phyloP scores from a whole-genome alignment of 2,113 vertebrate genomes.

The Mastomys natalensis region DNA sequence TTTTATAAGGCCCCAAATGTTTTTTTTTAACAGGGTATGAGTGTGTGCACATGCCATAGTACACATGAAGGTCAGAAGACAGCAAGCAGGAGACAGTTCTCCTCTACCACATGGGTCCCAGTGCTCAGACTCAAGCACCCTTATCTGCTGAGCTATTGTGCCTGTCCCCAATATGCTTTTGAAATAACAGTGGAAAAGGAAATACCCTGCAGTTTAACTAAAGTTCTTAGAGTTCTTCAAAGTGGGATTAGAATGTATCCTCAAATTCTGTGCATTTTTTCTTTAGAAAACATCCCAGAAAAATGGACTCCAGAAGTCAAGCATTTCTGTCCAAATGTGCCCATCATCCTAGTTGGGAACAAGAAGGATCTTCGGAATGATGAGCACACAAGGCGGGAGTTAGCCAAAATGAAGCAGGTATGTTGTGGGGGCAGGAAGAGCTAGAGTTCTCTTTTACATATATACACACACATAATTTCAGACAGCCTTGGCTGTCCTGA shows the following conservation, averaged over 20 bases:
- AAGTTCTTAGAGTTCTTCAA: not conserved
- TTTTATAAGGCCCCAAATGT: not conserved
- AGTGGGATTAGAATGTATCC: constrained; percentile 13
- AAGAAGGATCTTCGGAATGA: constrained; percentile 99
- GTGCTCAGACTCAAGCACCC: not conserved
- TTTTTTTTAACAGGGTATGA: not conserved
- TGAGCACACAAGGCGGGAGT: constrained; percentile 97
- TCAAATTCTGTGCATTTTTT: not conserved
- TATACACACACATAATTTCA: not conserved
- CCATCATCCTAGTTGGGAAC: constrained; percentile 99
- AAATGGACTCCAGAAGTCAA: constrained; percentile 99
- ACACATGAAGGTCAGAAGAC: not conserved
- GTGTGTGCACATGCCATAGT: not conserved
- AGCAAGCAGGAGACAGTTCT: not conserved
- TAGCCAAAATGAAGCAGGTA: constrained; percentile 99
- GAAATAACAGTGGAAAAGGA: constrained; percentile 23
- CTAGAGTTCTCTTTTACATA: not conserved
- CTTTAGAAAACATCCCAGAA: constrained; percentile 98
- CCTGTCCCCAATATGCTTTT: not conserved
- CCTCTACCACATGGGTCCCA: not conserved
- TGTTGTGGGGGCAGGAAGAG: constrained; percentile 39
- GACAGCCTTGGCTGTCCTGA: not conserved
- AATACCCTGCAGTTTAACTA: not conserved
- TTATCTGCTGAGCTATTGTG: not conserved
- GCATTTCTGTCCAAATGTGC: constrained; percentile 99